phyloP scores from a whole-genome alignment of 2,113 vertebrate species.

The Urocitellus parryii region DNA sequence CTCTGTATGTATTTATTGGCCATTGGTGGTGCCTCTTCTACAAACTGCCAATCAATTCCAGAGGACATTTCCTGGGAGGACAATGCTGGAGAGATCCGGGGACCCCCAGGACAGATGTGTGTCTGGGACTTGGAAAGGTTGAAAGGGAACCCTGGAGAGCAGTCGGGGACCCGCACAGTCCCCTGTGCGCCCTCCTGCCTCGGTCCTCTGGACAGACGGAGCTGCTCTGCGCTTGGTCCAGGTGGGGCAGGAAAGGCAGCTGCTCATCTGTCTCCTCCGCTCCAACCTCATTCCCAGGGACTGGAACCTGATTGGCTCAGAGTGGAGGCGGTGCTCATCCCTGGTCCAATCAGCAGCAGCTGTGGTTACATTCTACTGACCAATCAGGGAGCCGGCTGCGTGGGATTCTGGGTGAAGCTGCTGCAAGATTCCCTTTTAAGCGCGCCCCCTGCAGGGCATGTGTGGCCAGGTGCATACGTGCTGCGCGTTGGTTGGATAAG shows the following conservation, averaged over 20 bases:
- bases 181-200: not conserved
- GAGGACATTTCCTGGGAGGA: not conserved
- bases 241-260: not conserved
- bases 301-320: not conserved
- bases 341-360: not conserved
- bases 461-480: not conserved
- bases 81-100: not conserved
- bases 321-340: not conserved
- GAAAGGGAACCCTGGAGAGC: not conserved
- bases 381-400: too few relatives aligned
- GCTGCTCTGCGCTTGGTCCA: not conserved
- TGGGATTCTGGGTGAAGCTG: not conserved
- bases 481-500: not conserved
- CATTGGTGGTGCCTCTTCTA: not conserved
- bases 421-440: not conserved
- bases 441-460: not conserved
- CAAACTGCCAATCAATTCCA: not conserved
- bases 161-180: too few relatives aligned
- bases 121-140: not conserved
- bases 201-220: not conserved
- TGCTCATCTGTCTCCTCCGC: too few relatives aligned
- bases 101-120: not conserved
- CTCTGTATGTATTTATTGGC: not conserved
- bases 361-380: too few relatives aligned
- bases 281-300: not conserved